Evolutionary conservation across 2,797 vertebrate species (phyloP), one percentile per base, ranked within the genome.

Genomic region (Hoplostethus mediterraneus): DNA sequence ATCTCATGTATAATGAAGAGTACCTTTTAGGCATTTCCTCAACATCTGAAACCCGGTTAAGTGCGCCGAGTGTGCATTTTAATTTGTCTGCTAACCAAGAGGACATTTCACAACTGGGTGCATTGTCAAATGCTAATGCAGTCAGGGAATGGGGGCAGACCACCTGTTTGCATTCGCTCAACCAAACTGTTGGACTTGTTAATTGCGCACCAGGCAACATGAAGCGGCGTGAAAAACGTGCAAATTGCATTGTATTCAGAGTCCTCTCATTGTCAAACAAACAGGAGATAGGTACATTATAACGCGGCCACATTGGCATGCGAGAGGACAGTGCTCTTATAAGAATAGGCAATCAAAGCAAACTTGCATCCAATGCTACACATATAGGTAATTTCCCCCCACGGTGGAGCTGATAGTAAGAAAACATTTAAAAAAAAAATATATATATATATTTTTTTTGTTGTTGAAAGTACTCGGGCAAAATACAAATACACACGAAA

Each of bases 141-240:
- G 25, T 58, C 49, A 33, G 62, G 75, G 64, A 75, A 81, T 70
- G 87, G 31, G 79, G 79, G 72, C 30, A 67, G 89, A 87, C 93
- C 93, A 89, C 93, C 90, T 92, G 92, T 94, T 91, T 93, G 89
- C 92, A 92, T 94, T 90, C 88, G 85, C 84, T 70, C 77, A 84
- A 69, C 60, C 76, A 92, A 93, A 91, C 91, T 83, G 86, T 92
- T 92, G 92, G 91, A 95, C 93, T 93, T 94, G 95, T 94, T 96
- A 96, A 97, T 95, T 95, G 93, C 93, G 93, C 88, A 90, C 87
- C 87, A 86, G 81, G 93, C 91, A 90, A 83, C 79, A 89, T 63
- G 75, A 77, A 83, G 64, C 58, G 55, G 67, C 52, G 81, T 63
- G 52, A 79, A 74, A 78, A 89, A 75, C 76, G 57, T 87, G 82